Evolutionary conservation across 1,140 invertebrate genomes (phyloP).

Genomic region (Subanguina moxae): DNA sequence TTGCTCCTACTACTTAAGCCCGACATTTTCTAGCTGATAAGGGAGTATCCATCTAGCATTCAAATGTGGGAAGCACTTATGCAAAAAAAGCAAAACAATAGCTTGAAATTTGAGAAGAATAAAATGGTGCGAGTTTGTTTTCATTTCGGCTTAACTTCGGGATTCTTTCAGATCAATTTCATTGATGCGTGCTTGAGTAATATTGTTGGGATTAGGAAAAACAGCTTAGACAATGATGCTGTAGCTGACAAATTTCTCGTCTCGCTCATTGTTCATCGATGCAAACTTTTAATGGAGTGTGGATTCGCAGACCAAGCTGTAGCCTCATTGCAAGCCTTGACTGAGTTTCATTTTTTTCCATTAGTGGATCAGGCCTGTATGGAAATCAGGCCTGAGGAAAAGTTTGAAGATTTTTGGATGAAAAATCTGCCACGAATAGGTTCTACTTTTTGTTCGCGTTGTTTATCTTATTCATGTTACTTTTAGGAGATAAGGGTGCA

Average conservation of each 20-base stretch:
- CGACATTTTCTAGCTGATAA: background rate
- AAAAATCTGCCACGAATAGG: background rate
- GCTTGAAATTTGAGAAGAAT: background rate
- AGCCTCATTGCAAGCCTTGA: background rate
- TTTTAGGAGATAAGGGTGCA: too few relatives aligned
- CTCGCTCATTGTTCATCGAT: background rate
- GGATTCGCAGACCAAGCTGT: background rate
- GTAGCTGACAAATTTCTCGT: background rate
- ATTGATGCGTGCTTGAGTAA: background rate
- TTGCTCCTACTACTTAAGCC: background rate
- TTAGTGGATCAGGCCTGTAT: background rate
- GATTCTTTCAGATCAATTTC: background rate
- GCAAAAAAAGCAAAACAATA: background rate
- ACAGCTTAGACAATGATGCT: background rate
- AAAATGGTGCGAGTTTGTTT: too few relatives aligned
- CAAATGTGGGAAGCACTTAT: background rate
- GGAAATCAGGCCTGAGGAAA: background rate
- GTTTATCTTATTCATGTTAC: background rate
- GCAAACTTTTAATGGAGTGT: background rate
- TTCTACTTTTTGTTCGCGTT: background rate
- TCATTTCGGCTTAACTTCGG: background rate
- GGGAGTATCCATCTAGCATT: background rate
- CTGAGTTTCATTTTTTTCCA: background rate
- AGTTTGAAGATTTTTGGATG: background rate
- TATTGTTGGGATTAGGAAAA: background rate